Conservation (phyloP, 2,113 vertebrate genomes). For the Lethenteron camtschaticum region DNA sequence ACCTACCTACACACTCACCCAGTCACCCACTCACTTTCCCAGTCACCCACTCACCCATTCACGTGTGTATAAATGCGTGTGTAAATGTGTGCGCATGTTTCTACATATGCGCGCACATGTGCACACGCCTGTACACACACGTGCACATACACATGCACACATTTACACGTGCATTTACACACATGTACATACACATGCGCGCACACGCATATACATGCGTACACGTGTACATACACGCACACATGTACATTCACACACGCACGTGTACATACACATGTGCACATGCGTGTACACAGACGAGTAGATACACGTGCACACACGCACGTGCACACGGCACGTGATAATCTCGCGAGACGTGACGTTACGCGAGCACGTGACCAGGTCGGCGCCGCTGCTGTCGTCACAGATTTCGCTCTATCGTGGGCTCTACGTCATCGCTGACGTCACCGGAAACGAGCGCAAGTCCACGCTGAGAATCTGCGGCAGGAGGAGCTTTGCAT, state of each 20-base stretch:
- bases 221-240: constrained; percentile 1
- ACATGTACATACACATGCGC: not conserved
- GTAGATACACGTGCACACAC: not conserved
- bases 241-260: not conserved
- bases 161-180: not conserved
- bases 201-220: not conserved
- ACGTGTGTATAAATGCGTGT: not conserved
- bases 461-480: too few relatives aligned
- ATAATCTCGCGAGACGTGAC: too few relatives aligned
- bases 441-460: too few relatives aligned
- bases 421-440: too few relatives aligned
- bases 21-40: too few relatives aligned
- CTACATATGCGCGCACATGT: not conserved
- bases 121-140: not conserved
- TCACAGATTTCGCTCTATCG: too few relatives aligned
- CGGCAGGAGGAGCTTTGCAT: too few relatives aligned
- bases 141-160: not conserved
- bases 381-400: too few relatives aligned
- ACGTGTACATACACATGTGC: not conserved
- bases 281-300: not conserved
- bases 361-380: too few relatives aligned
- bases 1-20: too few relatives aligned
- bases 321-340: too few relatives aligned
- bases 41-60: too few relatives aligned
- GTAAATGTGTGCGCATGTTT: not conserved